Percentiles rank a stretch among this genome's conserved stretches.
Evolutionary conservation across 2,888 invertebrate genomes (phyloP).

Genomic region (Monoplex corrugatus): DNA sequence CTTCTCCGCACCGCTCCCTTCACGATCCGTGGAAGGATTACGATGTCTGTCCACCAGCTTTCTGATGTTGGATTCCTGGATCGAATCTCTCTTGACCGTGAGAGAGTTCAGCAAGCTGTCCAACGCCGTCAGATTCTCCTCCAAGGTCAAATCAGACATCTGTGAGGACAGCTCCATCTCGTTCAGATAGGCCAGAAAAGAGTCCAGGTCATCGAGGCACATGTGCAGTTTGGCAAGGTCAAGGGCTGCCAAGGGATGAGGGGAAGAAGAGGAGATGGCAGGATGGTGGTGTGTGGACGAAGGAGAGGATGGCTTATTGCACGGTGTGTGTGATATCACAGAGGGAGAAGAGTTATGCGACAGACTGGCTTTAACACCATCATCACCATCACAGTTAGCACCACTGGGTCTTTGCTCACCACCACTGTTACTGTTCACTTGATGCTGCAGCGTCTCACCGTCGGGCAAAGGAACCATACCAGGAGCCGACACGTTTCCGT

Average conservation of each 20-base stretch:
- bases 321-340: slow-evolving; percentile 14
- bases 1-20: not conserved
- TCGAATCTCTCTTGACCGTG: not conserved
- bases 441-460: not conserved
- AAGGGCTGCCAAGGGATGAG: not conserved
- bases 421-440: not conserved
- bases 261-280: not conserved
- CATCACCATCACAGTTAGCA: not conserved
- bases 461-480: not conserved
- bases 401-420: not conserved
- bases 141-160: slow-evolving; percentile 58
- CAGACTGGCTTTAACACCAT: not conserved
- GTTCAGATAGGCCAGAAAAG: slow-evolving; percentile 73
- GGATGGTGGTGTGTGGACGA: not conserved
- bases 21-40: not conserved
- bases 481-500: slow-evolving; percentile 41
- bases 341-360: not conserved
- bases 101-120: slow-evolving; percentile 49
- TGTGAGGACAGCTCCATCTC: slow-evolving; percentile 70
- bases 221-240: slow-evolving; percentile 55
- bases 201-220: slow-evolving; percentile 63
- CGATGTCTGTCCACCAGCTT: not conserved
- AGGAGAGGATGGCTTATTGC: slow-evolving; percentile 32
- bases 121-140: slow-evolving; percentile 66
- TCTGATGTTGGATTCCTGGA: not conserved